Conservation (phyloP, 2,888 invertebrate genomes). For the Eulithis prunata region DNA sequence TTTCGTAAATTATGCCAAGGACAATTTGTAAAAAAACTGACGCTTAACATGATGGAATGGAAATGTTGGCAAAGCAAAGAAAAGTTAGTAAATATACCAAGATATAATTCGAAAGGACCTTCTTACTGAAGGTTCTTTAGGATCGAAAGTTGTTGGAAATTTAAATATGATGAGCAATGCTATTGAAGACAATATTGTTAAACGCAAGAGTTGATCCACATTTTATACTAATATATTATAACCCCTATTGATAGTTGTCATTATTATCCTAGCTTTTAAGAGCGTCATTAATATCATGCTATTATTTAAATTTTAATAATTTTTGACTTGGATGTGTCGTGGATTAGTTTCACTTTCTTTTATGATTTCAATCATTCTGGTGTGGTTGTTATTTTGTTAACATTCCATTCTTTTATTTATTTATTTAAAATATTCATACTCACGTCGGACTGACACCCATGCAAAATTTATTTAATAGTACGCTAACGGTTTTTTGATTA, state of each 20-base stretch:
- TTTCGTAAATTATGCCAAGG: constrained; percentile 13
- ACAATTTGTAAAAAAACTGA: background rate
- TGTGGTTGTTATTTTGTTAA: too few species aligned
- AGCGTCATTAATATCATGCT: constrained; percentile 54
- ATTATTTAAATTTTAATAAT: background rate
- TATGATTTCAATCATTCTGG: too few species aligned
- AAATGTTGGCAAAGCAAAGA: constrained; percentile 2
- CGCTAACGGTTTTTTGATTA: background rate
- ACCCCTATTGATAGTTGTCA: constrained; percentile 62
- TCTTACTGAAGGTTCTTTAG: constrained; percentile 43
- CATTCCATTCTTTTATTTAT: too few species aligned
- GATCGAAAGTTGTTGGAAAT: constrained; percentile 57
- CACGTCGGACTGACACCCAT: too few species aligned
- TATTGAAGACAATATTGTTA: constrained; percentile 83
- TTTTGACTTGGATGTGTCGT: background rate
- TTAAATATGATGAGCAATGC: constrained; percentile 69
- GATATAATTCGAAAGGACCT: constrained; percentile 22
- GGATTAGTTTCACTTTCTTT: too few species aligned
- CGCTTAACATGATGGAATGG: constrained; percentile 3
- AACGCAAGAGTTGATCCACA: constrained; percentile 77
- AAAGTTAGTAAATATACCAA: constrained; percentile 7
- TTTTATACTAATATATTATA: constrained; percentile 65
- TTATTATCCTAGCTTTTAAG: constrained; percentile 56
- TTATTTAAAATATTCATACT: too few species aligned
- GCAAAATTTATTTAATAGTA: too few species aligned